phyloP scores from a whole-genome alignment of 2,113 vertebrate genomes.

The Salvelinus namaycush region DNA sequence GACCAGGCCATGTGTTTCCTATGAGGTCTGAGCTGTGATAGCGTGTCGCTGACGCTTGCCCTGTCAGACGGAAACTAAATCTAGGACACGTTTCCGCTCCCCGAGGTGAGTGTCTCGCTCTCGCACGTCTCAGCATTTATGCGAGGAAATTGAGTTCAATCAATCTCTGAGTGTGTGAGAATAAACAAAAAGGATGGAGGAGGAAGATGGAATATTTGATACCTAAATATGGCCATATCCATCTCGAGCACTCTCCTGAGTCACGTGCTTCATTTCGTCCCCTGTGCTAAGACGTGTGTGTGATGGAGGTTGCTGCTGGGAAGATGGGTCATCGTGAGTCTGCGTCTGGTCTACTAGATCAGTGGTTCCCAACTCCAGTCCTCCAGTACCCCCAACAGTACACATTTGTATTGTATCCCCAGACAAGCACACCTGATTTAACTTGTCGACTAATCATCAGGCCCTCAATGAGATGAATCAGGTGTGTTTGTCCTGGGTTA shows the following conservation, averaged over 20 bases:
- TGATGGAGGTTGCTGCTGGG: too few species aligned
- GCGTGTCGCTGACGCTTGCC: slow-evolving; percentile 4
- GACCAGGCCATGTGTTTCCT: slow-evolving; percentile 4
- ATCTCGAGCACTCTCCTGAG: background rate
- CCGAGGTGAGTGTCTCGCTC: slow-evolving; percentile 25
- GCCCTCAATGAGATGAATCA: too few species aligned
- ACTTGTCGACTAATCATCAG: too few species aligned
- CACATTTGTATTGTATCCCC: too few species aligned
- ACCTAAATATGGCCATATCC: slow-evolving; percentile 6
- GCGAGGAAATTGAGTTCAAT: slow-evolving; percentile 26
- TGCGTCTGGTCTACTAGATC: background rate
- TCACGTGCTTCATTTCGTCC: too few species aligned
- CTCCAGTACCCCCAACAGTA: too few species aligned
- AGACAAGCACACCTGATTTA: too few species aligned
- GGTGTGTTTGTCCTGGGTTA: too few species aligned
- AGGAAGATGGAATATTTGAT: slow-evolving; percentile 28
- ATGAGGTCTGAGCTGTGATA: slow-evolving; percentile 8
- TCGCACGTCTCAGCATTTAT: slow-evolving; percentile 29
- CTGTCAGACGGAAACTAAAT: slow-evolving; percentile 5
- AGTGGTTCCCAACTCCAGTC: too few species aligned
- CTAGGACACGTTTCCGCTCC: slow-evolving; percentile 39
- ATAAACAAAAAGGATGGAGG: slow-evolving; percentile 25
- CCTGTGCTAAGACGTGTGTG: background rate
- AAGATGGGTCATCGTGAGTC: background rate
- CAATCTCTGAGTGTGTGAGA: slow-evolving; percentile 26